Percentiles rank a stretch among this genome's conserved stretches.
Evolutionary conservation across 2,888 invertebrate species (phyloP).

Genomic region (Drosophila formosana): DNA sequence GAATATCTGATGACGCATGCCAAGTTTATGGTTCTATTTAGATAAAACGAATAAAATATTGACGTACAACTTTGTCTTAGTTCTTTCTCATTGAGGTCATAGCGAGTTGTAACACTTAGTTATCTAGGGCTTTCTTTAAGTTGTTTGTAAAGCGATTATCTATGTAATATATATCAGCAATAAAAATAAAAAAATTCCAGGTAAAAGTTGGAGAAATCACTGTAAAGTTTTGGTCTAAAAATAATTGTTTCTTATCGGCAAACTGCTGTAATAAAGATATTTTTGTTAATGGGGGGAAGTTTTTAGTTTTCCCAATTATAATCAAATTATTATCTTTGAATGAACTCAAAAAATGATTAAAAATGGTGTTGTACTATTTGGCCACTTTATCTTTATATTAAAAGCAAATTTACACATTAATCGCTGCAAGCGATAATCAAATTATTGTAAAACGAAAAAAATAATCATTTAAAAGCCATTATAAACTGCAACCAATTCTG

Average conservation of each 20-base stretch:
- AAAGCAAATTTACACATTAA: slow-evolving; percentile 1
- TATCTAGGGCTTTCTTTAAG: neutral
- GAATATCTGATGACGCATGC: slow-evolving; percentile 32
- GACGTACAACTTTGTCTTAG: neutral
- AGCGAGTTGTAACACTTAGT: neutral
- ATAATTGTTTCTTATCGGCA: slow-evolving; percentile 8
- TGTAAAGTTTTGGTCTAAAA: neutral
- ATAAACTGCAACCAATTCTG: neutral
- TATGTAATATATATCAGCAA: neutral
- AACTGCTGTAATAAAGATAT: slow-evolving; percentile 12
- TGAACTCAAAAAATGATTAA: neutral
- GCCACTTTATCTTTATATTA: neutral
- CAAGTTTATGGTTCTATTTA: slow-evolving; percentile 11
- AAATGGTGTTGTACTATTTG: neutral
- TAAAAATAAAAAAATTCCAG: neutral
- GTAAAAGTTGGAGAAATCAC: neutral
- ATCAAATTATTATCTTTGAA: neutral
- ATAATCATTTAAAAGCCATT: slow-evolving; percentile 6
- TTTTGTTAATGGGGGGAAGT: neutral
- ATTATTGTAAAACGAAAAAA: slow-evolving; percentile 3
- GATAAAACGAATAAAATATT: slow-evolving; percentile 5
- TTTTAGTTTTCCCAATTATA: slow-evolving; percentile 2
- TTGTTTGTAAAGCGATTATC: neutral
- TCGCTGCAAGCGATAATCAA: slow-evolving; percentile 6
- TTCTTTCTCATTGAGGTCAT: neutral